Evolutionary conservation across 2,888 invertebrate species (phyloP).

Genomic region (Andrena fulva): DNA sequence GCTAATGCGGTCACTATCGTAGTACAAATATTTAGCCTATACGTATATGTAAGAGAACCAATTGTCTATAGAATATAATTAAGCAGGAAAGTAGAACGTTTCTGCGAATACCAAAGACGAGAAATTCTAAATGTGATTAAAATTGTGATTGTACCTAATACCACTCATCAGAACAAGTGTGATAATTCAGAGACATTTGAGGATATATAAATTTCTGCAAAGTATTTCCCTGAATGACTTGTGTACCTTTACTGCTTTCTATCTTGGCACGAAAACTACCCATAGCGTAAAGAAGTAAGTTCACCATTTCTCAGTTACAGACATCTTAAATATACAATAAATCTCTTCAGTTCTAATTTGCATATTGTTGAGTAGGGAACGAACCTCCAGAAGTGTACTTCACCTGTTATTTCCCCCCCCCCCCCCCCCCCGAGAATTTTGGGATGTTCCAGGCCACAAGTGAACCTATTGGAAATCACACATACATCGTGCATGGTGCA

Average conservation of each 20-base stretch:
- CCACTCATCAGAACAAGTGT: no score
- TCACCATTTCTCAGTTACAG: background rate
- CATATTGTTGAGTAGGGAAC: background rate
- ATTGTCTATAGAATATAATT: background rate
- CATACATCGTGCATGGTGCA: background rate
- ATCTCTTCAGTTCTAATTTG: background rate
- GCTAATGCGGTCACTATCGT: slow-evolving; percentile 21
- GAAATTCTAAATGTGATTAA: background rate
- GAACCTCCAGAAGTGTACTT: no score
- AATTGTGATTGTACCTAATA: no score
- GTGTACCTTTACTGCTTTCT: background rate
- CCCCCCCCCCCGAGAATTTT: no score
- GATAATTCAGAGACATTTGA: no score
- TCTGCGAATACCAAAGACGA: background rate
- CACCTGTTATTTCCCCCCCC: background rate
- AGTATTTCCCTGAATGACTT: background rate
- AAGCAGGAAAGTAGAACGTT: background rate
- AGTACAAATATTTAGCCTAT: background rate
- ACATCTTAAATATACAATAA: slow-evolving; percentile 2
- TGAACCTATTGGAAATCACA: background rate
- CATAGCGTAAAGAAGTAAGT: slow-evolving; percentile 9
- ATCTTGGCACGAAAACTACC: background rate
- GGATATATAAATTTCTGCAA: slow-evolving; percentile 10
- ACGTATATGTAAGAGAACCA: background rate
- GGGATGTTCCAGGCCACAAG: slow-evolving; percentile 36